These are phyloP conservation scores for Scleropages formosus DNA, from an alignment of 2,797 vertebrate species.

Conservation along the genomic window DNA sequence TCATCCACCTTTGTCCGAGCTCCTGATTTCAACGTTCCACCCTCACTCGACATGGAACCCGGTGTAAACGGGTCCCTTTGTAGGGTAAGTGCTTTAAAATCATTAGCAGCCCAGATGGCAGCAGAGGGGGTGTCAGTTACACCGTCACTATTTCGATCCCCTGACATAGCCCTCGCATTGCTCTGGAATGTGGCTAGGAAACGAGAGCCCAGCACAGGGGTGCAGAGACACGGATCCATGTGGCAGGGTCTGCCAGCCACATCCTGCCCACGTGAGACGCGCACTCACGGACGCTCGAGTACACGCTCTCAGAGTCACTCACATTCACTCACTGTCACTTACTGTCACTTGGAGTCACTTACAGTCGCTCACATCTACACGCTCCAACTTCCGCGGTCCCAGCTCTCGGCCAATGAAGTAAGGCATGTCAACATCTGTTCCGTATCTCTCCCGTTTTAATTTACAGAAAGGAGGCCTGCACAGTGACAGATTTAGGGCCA, in stretches of 20 bases:
- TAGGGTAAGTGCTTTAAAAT: constrained; percentile 50
- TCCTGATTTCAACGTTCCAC: not conserved
- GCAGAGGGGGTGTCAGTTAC: constrained; percentile 62
- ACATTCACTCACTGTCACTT: constrained; percentile 60
- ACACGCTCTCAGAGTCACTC: constrained; percentile 54
- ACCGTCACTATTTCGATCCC: constrained; percentile 66
- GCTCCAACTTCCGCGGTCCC: constrained; percentile 33
- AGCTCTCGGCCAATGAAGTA: constrained; percentile 69
- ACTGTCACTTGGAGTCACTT: not conserved
- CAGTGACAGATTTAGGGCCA: constrained; percentile 90
- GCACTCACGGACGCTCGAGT: not conserved
- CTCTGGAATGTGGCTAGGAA: constrained; percentile 52
- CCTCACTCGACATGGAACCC: not conserved
- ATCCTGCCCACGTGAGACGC: constrained; percentile 32
- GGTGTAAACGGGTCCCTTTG: not conserved
- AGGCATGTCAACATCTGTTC: constrained; percentile 72
- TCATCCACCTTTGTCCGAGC: not conserved
- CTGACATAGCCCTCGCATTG: constrained; percentile 53
- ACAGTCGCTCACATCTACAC: constrained; percentile 38
- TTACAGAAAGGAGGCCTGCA: constrained; percentile 73
- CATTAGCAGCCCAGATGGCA: constrained; percentile 57
- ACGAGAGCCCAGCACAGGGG: constrained; percentile 28
- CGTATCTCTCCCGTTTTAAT: constrained; percentile 75
- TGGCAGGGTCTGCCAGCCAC: constrained; percentile 52
- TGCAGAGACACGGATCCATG: constrained; percentile 48